phyloP scores from a whole-genome alignment of 2,113 vertebrate species.

The Protobothrops flavoviridis region DNA sequence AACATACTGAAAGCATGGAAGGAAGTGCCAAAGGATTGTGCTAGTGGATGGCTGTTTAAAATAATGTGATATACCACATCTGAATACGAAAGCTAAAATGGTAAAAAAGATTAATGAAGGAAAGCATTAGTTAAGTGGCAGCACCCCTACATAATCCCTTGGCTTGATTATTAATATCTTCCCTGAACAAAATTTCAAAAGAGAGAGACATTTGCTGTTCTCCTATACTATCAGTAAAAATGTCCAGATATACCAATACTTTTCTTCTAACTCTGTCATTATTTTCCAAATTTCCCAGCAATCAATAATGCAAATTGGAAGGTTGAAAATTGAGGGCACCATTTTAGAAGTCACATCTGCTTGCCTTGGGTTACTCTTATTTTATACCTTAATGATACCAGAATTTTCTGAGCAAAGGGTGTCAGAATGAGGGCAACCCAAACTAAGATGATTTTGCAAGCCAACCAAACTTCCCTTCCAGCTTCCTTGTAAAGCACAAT shows the following conservation, averaged over 20 bases:
- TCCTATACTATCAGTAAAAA: neutral
- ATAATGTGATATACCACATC: neutral
- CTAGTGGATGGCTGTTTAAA: neutral
- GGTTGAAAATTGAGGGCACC: neutral
- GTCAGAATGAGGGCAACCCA: neutral
- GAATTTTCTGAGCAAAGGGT: neutral
- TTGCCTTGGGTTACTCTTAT: neutral
- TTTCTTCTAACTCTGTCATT: neutral
- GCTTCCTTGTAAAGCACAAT: neutral
- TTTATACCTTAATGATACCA: neutral
- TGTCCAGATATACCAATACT: neutral
- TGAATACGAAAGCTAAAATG: neutral
- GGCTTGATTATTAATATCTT: neutral
- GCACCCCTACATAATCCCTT: neutral
- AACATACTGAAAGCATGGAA: neutral
- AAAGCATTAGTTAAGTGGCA: neutral
- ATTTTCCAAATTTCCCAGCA: neutral
- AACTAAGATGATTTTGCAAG: neutral
- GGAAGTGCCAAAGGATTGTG: neutral
- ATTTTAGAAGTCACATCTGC: neutral
- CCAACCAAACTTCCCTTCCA: neutral
- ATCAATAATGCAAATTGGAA: neutral
- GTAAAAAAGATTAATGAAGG: neutral
- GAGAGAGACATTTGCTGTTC: neutral
- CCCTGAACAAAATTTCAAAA: neutral